Percentiles rank a stretch among this genome's conserved stretches.
phyloP scores from a whole-genome alignment of 2,113 vertebrate species.

The Gymnocephalus cernua region DNA sequence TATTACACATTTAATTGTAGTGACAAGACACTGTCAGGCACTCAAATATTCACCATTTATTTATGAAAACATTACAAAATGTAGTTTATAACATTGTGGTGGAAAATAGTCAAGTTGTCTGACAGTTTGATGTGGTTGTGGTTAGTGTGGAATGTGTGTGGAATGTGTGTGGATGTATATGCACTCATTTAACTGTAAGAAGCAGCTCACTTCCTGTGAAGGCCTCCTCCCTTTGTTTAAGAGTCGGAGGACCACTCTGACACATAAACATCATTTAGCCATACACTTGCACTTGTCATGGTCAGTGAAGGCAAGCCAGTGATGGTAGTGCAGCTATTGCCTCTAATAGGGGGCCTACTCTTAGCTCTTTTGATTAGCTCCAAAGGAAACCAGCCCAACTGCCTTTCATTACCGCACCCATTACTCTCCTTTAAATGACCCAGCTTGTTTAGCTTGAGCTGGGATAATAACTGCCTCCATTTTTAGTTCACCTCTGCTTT shows the following conservation, averaged over 20 bases:
- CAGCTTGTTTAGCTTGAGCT: slow-evolving; percentile 68
- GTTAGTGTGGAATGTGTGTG: neutral
- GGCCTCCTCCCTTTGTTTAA: slow-evolving; percentile 45
- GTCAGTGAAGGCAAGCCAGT: slow-evolving; percentile 2
- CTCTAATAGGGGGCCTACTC: slow-evolving; percentile 60
- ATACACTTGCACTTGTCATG: slow-evolving; percentile 49
- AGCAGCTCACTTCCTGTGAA: slow-evolving; percentile 11
- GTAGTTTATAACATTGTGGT: neutral
- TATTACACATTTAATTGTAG: neutral
- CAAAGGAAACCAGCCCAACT: slow-evolving; percentile 71
- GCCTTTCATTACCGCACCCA: slow-evolving; percentile 71
- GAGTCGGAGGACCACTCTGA: slow-evolving; percentile 13
- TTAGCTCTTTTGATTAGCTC: slow-evolving; percentile 70
- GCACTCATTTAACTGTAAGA: slow-evolving; percentile 17
- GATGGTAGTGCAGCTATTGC: slow-evolving; percentile 34
- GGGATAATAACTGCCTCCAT: slow-evolving; percentile 65
- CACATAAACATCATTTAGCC: slow-evolving; percentile 32
- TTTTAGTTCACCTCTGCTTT: slow-evolving; percentile 54
- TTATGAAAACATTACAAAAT: neutral
- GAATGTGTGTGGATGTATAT: slow-evolving; percentile 2
- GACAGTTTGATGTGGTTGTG: slow-evolving; percentile 12
- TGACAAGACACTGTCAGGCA: neutral
- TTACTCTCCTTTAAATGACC: slow-evolving; percentile 76
- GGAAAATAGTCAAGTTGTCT: neutral
- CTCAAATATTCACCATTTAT: neutral